phyloP scores from a whole-genome alignment of 2,888 invertebrate genomes.

The Strigamia crassipes region DNA sequence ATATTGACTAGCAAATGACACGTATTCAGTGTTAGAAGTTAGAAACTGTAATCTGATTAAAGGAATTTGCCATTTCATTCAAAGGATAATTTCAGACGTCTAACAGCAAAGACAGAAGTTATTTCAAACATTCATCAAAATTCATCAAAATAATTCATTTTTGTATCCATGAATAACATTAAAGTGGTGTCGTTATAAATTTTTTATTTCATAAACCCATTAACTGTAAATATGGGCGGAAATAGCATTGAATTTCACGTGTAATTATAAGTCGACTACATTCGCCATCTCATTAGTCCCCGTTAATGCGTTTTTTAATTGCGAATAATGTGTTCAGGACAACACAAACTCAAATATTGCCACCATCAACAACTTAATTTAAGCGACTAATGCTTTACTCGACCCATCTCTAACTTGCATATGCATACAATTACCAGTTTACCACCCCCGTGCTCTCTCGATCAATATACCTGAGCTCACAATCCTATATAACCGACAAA shows the following conservation, averaged over 20 bases:
- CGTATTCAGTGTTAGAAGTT: too few species aligned
- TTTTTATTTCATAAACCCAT: background rate
- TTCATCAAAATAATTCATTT: background rate
- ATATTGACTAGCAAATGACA: background rate
- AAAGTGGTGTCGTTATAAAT: background rate
- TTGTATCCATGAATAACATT: background rate
- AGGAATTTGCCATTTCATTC: too few species aligned
- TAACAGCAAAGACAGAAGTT: too few species aligned
- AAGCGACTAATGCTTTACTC: background rate
- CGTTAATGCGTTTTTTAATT: conserved; percentile 17
- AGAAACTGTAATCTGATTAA: too few species aligned
- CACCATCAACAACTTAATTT: conserved; percentile 24
- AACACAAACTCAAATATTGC: background rate
- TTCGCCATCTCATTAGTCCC: background rate
- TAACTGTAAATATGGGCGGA: background rate
- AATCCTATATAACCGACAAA: background rate
- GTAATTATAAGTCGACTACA: conserved; percentile 19
- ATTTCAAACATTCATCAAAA: background rate
- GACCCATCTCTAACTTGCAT: background rate
- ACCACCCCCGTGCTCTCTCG: background rate
- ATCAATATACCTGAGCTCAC: background rate
- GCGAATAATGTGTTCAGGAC: conserved; percentile 10
- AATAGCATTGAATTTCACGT: background rate
- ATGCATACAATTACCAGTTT: too few species aligned
- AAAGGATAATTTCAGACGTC: too few species aligned